phyloP scores from a whole-genome alignment of 2,888 invertebrate species.

The Catotricha subobsoleta region DNA sequence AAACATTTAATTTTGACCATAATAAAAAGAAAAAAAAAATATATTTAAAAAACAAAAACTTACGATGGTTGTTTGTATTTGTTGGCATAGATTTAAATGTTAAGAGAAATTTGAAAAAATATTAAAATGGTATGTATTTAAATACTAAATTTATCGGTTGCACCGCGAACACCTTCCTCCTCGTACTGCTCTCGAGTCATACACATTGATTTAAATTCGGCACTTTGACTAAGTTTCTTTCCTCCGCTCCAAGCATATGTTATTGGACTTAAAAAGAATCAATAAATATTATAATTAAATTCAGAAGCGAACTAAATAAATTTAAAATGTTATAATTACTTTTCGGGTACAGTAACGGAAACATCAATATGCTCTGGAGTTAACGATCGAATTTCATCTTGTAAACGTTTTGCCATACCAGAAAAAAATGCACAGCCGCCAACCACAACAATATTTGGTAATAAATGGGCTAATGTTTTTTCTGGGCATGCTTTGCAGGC shows the following conservation, averaged over 20 bases:
- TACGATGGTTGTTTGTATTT: no score
- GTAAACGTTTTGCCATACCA: constrained; percentile 64
- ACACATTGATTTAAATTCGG: constrained; percentile 50
- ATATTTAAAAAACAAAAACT: no score
- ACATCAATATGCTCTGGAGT: constrained; percentile 64
- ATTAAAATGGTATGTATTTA: no score
- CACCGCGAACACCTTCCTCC: constrained; percentile 53
- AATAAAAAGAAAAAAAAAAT: no score
- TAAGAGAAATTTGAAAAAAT: no score
- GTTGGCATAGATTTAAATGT: no score
- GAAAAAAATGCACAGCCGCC: constrained; percentile 68
- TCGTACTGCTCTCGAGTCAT: constrained; percentile 77
- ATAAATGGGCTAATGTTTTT: constrained; percentile 55
- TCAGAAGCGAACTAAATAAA: neutral
- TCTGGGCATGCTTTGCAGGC: constrained; percentile 56
- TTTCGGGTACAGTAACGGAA: constrained; percentile 46
- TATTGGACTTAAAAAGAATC: constrained; percentile 40
- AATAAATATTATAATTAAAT: constrained; percentile 1
- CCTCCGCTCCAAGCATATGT: constrained; percentile 86
- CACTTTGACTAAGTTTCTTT: constrained; percentile 49
- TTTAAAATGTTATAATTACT: constrained; percentile 32
- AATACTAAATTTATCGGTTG: constrained; percentile 38
- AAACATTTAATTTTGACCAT: no score
- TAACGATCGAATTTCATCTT: constrained; percentile 56
- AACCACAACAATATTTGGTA: constrained; percentile 65